Base-by-base conservation (phyloP, 2,113 vertebrate species). In the Ceyx melanurus region DNA sequence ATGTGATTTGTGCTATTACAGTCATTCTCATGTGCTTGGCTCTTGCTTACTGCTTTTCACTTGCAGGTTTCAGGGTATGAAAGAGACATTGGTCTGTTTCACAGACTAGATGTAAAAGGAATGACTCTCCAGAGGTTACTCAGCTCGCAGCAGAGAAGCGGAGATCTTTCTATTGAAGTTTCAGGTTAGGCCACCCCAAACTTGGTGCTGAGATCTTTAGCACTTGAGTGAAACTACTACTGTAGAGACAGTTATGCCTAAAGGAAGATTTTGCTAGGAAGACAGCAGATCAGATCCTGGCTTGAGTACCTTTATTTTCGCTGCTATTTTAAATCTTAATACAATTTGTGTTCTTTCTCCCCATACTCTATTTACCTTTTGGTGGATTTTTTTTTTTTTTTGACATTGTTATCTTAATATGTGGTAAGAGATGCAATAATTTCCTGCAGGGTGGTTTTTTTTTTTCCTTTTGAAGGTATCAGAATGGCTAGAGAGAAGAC, bases 401-500 rank as follows among this genome's bases (percentile, higher is more conserved):
- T 72, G 56, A 22, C 5, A 1, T 35, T 64, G 12, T 33, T 83
- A 13, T 40, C n/a, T 77, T 74, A 51, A 16, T 37, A 21, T 11
- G 10, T 54, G 43, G 22, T 62, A 45, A 61, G 72, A 78, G 20
- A 43, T 2, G 3, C 43, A 28, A 16, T 91, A 10, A 93, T 88
- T 82, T 81, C 40, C 53, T 35, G 15, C 66, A 57, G 22, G 5
- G 4, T 86, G 4, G 37, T 9, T 37, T 31, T 58, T 65, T 93
- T 80, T 77, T 62, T 62, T 37, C 61, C 18, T 48, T 88, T 71
- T 95, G 73, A 89, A 99, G 99, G 98, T 98, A 76, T 98, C 98
- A 3, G 97, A 98, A 72, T 98, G 98, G 2, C 98, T 99, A 73
- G 98, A 99, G 95, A 97, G 96, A 56, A 98, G 98, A 81, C 98